Evolutionary conservation across 2,797 vertebrate genomes (phyloP), one percentile per base, ranked within the genome.

Genomic region (Fundulus diaphanus): DNA sequence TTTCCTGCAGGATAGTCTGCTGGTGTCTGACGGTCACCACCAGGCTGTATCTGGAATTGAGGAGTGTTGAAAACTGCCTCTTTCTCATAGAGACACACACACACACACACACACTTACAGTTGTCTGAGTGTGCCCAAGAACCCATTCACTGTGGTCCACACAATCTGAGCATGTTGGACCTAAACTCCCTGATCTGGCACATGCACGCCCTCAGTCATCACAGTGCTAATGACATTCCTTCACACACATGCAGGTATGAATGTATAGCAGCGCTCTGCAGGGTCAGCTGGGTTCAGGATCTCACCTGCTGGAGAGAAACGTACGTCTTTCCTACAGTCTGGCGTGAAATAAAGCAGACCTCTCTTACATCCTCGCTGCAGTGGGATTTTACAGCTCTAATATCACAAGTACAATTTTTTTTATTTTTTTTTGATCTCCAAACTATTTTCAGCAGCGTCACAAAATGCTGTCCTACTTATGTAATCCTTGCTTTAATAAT

Each of bases 211-310:
- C 85, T 93, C 92, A 83, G 80, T 93, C 90, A 92, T 92, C 92
- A 11, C 85, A 11, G 52, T 51, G 72, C 72, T 93, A 90, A 92
- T 92, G 84, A 88, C 89, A 92, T 93, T 93, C 90, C 84, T 84
- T 73, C 80, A 87, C 78, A 76, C 77, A 44, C 86, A 82, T 74
- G 73, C 88, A 88, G 82, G 77, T 85, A 78, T n/a, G 78, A 69
- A 16, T 78, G 79, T 33, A 67, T 31, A 56, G 76, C 74, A 68
- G 51, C 51, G 3, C 51, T 18, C 33, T 37, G 33, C 68, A 74
- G 81, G 84, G 79, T 89, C 81, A 82, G 46, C 35, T 40, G 54
- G 69, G 84, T 87, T 89, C 80, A 82, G 40, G 2, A 24, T 44
- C 24, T 63, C 37, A 48, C 74, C 56, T 16, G 9, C 72, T 48